phyloP scores from a whole-genome alignment of 1,140 invertebrate species.

The Sinonovacula constricta region DNA sequence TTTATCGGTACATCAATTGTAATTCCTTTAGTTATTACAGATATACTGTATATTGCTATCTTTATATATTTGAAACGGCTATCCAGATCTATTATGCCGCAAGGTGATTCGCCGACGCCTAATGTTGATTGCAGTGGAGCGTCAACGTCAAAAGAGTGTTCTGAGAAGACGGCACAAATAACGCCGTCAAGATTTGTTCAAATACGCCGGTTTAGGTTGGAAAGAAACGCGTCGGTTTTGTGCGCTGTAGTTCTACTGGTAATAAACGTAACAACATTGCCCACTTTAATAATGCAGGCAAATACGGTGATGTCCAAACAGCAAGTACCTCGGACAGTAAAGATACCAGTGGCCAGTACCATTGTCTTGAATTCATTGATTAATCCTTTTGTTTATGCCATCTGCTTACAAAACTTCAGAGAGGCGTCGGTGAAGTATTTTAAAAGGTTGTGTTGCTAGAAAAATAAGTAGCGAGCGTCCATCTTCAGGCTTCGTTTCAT shows the following conservation, averaged over 20 bases:
- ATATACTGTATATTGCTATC: neutral
- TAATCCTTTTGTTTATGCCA: neutral
- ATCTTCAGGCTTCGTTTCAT: too few species aligned
- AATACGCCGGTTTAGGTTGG: neutral
- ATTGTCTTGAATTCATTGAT: neutral
- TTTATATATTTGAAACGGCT: neutral
- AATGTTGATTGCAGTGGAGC: neutral
- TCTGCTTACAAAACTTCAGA: neutral
- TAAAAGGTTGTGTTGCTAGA: neutral
- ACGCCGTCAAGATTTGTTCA: neutral
- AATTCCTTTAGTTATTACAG: neutral
- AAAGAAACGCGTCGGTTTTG: neutral
- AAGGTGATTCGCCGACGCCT: neutral
- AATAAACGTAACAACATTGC: neutral
- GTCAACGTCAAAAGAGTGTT: neutral
- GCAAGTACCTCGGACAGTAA: neutral
- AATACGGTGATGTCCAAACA: neutral
- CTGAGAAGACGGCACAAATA: neutral
- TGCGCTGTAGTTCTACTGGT: neutral
- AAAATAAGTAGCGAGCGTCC: too few species aligned
- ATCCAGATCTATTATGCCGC: neutral
- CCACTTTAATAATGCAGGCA: neutral
- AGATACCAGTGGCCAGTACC: neutral
- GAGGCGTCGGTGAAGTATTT: neutral
- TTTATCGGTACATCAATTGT: neutral